phyloP scores from a whole-genome alignment of 2,888 invertebrate genomes.

The Amphiduros pacificus region DNA sequence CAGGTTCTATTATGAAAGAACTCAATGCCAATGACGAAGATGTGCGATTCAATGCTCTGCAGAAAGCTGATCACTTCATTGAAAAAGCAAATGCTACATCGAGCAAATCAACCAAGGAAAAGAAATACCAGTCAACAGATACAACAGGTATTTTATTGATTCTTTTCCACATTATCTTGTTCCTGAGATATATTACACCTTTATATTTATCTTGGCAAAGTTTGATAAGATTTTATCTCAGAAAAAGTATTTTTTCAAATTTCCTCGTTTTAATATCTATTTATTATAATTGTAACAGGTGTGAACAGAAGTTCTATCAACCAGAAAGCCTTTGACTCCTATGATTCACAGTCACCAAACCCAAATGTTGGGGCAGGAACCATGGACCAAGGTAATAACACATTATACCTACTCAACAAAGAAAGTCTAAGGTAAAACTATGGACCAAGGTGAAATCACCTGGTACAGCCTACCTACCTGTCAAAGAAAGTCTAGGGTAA shows the following conservation, averaged over 20 bases:
- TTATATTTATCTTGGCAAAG: too few species aligned
- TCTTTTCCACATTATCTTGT: too few species aligned
- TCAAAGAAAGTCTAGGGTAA: too few species aligned
- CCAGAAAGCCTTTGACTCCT: constrained; percentile 30
- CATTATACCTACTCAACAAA: neutral
- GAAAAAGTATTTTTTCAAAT: too few species aligned
- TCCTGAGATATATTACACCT: too few species aligned
- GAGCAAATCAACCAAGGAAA: neutral
- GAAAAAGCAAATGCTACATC: neutral
- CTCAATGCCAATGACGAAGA: neutral
- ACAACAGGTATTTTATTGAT: neutral
- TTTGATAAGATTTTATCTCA: too few species aligned
- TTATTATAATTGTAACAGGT: constrained; percentile 2
- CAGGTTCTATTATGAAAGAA: neutral
- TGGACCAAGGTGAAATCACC: too few species aligned
- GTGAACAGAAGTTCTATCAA: constrained; percentile 51
- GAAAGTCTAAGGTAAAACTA: neutral
- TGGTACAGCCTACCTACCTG: too few species aligned
- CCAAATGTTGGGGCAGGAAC: neutral
- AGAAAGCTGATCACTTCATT: neutral
- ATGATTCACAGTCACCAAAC: neutral
- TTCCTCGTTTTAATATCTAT: neutral
- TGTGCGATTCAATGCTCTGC: neutral
- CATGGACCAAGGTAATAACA: constrained; percentile 6
- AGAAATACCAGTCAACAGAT: neutral